Evolutionary conservation across 2,888 invertebrate species (phyloP).

Genomic region (Drosophila niveifrons): DNA sequence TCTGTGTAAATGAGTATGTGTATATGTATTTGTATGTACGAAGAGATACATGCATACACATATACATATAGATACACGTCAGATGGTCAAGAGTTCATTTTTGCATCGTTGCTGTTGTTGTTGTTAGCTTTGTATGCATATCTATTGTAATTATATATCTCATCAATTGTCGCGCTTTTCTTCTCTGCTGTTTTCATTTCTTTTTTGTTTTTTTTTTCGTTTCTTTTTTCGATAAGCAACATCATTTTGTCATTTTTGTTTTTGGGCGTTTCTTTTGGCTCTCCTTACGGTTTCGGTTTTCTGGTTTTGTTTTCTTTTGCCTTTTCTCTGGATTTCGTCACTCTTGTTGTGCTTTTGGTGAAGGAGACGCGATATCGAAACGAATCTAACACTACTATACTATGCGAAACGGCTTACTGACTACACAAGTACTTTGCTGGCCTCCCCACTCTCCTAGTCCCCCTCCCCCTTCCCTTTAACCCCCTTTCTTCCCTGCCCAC

Average conservation of each 20-base stretch:
- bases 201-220: not conserved
- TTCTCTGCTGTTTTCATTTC: not conserved
- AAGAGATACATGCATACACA: conserved; percentile 2
- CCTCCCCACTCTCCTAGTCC: conserved; percentile 24
- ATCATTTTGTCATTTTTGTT: conserved; percentile 14
- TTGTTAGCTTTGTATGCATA: not conserved
- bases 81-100: not conserved
- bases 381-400: conserved; percentile 20
- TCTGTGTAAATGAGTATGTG: not conserved
- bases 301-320: not conserved
- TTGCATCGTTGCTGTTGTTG: not conserved
- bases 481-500: not conserved
- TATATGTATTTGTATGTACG: conserved; percentile 11
- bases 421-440: conserved; percentile 54
- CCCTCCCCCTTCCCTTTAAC: not conserved
- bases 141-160: conserved; percentile 21
- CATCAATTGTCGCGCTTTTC: conserved; percentile 11
- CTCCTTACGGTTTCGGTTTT: not conserved
- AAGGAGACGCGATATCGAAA: no score
- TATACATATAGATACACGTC: conserved; percentile 5
- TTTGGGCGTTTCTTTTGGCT: conserved; percentile 14
- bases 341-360: not conserved
- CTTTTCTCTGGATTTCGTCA: not conserved
- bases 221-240: conserved; percentile 5
- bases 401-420: conserved; percentile 38